phyloP scores from a whole-genome alignment of 2,113 vertebrate species.

The Cyanistes caeruleus region DNA sequence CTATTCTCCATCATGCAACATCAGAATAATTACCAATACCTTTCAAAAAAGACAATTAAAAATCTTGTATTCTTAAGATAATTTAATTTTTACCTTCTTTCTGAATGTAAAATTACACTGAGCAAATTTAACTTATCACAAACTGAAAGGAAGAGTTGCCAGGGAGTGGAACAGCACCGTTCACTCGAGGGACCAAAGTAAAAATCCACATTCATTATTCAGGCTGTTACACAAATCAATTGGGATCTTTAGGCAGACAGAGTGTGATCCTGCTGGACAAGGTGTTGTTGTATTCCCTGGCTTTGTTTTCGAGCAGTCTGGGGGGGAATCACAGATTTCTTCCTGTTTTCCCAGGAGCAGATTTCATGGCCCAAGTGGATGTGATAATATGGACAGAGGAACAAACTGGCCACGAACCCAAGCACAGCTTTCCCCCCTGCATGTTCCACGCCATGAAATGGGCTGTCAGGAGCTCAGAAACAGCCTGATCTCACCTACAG shows the following conservation, averaged over 20 bases:
- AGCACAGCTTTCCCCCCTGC: not conserved
- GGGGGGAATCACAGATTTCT: not conserved
- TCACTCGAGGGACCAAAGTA: not conserved
- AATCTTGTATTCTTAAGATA: not conserved
- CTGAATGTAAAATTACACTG: not conserved
- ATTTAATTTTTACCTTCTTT: not conserved
- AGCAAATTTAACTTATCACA: not conserved
- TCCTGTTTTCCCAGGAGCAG: not conserved
- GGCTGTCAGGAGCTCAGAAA: not conserved
- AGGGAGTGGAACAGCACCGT: not conserved
- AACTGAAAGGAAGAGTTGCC: not conserved
- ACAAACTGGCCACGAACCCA: not conserved
- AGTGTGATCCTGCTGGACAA: not conserved
- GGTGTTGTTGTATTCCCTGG: not conserved
- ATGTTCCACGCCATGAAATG: not conserved
- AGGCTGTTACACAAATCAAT: not conserved
- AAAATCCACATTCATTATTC: conserved; percentile 3
- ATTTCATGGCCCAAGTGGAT: not conserved
- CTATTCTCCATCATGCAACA: not conserved
- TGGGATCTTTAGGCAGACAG: not conserved
- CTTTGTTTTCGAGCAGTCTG: not conserved
- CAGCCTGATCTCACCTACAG: not conserved
- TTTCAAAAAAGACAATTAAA: not conserved
- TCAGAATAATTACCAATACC: not conserved
- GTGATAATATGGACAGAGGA: not conserved